These are phyloP conservation scores for Liolophura sinensis DNA, from an alignment of 1,140 invertebrate genomes.

Conservation along the genomic window DNA sequence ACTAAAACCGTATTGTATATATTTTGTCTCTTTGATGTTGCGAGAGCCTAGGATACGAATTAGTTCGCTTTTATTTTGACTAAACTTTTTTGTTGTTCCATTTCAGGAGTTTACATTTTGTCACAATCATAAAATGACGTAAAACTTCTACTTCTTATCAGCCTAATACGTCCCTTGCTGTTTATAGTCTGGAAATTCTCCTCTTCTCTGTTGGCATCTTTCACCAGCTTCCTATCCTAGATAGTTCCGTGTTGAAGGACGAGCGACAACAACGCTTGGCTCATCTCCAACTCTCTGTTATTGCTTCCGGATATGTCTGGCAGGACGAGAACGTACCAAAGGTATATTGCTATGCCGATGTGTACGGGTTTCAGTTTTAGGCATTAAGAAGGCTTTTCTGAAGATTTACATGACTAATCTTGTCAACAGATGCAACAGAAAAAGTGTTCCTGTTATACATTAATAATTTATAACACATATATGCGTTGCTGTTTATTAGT, in stretches of 20 bases:
- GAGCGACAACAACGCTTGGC: slow-evolving; percentile 41
- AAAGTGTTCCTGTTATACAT: too few species aligned
- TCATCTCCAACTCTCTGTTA: slow-evolving; percentile 41
- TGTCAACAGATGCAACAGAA: too few species aligned
- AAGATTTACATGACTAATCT: too few species aligned
- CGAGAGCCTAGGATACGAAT: not conserved
- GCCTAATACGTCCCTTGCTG: not conserved
- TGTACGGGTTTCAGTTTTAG: too few species aligned
- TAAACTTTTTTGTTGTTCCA: not conserved
- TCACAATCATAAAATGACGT: not conserved
- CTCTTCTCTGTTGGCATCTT: not conserved
- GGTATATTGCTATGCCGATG: slow-evolving; percentile 24
- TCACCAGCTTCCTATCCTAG: slow-evolving; percentile 40
- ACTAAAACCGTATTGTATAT: too few species aligned
- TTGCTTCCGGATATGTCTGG: slow-evolving; percentile 48
- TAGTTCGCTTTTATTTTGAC: not conserved
- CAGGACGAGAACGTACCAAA: slow-evolving; percentile 42
- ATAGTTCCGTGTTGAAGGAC: slow-evolving; percentile 25
- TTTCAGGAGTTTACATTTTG: not conserved
- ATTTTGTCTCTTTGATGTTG: too few species aligned
- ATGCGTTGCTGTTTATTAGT: too few species aligned
- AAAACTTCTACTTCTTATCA: not conserved
- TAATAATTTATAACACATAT: too few species aligned
- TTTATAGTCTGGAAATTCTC: not conserved
- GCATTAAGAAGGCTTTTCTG: too few species aligned